phyloP scores from a whole-genome alignment of 2,888 invertebrate species.

The Clunio marinus region DNA sequence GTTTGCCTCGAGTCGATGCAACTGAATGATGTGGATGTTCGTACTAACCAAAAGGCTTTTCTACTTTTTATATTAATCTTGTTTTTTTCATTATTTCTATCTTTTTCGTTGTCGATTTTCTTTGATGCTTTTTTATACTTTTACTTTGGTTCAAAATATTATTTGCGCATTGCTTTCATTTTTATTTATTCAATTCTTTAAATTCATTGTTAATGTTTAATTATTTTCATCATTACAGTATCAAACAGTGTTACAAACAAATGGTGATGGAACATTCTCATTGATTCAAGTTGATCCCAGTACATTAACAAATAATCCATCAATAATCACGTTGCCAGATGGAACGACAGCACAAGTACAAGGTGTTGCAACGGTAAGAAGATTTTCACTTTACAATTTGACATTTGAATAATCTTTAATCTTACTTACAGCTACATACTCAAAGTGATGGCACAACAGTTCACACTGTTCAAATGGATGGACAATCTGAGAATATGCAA shows the following conservation, averaged over 20 bases:
- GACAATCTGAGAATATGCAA: slow-evolving; percentile 73
- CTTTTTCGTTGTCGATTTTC: slow-evolving; percentile 39
- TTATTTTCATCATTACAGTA: no score
- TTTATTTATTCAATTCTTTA: slow-evolving; percentile 37
- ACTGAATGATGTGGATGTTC: slow-evolving; percentile 69
- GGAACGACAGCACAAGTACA: slow-evolving; percentile 93
- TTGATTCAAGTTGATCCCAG: slow-evolving; percentile 88
- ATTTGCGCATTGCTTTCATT: not conserved
- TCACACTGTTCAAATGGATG: slow-evolving; percentile 70
- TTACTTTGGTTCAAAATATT: slow-evolving; percentile 11
- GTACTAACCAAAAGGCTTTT: slow-evolving; percentile 47
- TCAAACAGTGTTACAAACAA: slow-evolving; percentile 89
- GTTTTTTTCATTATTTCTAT: slow-evolving; percentile 42
- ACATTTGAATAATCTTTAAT: slow-evolving; percentile 32
- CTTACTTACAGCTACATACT: slow-evolving; percentile 57
- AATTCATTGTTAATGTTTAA: not conserved
- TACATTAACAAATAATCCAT: slow-evolving; percentile 64
- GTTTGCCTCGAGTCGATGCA: slow-evolving; percentile 77
- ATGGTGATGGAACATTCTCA: slow-evolving; percentile 93
- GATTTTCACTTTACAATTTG: slow-evolving; percentile 27
- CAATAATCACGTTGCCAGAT: slow-evolving; percentile 91
- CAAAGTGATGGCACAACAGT: slow-evolving; percentile 60
- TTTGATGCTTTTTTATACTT: slow-evolving; percentile 39
- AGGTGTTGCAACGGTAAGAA: slow-evolving; percentile 54
- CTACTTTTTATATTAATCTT: slow-evolving; percentile 38